phyloP scores from a whole-genome alignment of 2,113 vertebrate genomes.

The Crotalus horridus region DNA sequence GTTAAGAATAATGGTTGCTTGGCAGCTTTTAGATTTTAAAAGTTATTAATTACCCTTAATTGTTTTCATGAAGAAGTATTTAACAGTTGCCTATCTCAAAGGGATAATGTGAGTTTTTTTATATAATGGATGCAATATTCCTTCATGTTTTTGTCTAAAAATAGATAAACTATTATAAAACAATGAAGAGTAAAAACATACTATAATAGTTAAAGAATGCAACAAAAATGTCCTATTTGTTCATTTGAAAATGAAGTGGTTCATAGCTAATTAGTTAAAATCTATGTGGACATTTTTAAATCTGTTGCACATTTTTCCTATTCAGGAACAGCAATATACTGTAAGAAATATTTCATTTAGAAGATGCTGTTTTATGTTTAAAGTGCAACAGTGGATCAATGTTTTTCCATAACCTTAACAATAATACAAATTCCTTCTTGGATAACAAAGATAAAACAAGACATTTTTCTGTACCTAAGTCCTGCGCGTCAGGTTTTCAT shows the following conservation, averaged over 20 bases:
- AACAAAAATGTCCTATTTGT: background rate
- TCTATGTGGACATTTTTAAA: background rate
- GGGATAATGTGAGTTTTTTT: conserved; percentile 13
- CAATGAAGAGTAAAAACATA: conserved; percentile 19
- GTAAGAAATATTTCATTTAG: conserved; percentile 4
- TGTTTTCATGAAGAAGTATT: conserved; percentile 39
- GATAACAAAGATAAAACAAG: conserved; percentile 21
- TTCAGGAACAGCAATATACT: background rate
- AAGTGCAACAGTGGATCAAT: conserved; percentile 31
- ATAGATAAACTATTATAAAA: conserved; percentile 30
- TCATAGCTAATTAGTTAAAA: conserved; percentile 25
- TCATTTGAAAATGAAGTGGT: background rate
- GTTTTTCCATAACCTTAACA: conserved; percentile 41
- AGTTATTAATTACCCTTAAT: conserved; percentile 24
- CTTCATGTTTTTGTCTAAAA: conserved; percentile 44
- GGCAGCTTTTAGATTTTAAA: conserved; percentile 15
- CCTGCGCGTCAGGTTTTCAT: conserved; percentile 42
- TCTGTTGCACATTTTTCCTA: conserved; percentile 15
- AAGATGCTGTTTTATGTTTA: conserved; percentile 40
- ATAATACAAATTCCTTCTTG: conserved; percentile 41
- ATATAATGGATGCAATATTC: conserved; percentile 42
- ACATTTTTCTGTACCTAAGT: conserved; percentile 49
- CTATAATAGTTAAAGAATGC: background rate
- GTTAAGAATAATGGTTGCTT: background rate
- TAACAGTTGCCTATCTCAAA: conserved; percentile 40